Evolutionary conservation across 2,797 vertebrate genomes (phyloP), one percentile per base, ranked within the genome.

Genomic region (Coendou prehensilis): DNA sequence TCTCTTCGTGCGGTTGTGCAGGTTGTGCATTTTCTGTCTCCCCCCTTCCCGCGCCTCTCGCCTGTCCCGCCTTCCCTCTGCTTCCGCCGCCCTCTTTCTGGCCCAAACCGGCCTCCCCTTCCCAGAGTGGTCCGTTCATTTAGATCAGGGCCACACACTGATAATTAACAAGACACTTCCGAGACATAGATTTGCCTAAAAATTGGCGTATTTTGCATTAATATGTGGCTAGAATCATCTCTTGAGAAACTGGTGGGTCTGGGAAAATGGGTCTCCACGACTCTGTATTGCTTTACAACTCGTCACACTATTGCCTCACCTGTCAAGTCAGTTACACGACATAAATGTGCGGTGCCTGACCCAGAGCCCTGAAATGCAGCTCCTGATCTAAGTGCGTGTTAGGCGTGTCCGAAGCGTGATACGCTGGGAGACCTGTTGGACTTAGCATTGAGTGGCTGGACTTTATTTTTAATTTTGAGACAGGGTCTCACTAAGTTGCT

Each of bases 31-130:
- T 52, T 93, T 33, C 47, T 15, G 63, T 67, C 37, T 6, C 13
- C 69, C 18, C 82, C n/a, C 56, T 89, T 45, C 79, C 56, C 54
- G 37, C 33, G 54, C 47, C 67, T 93, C 26, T 75, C 84, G 30
- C 69, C 61, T 78, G 8, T 57, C 56, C 33, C 71, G 73, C 45
- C 61, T 64, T 28, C 52, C 28, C 75, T 91, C 67, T 82, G 26
- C 75, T n/a, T 56, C n/a, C 89, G 84, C 88, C 61, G 93, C 52
- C n/a, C 22, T n/a, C 52, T 69, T 91, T 85, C 76, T 57, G 71
- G 13, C 20, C 61, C 18, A 80, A 84, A 56, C 41, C 52, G 33
- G 30, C 37, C 69, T 81, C 15, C 33, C 18, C 20, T 57, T 80
- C 52, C 88, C 8, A 76, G 4, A 56, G 47, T 50, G 50, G 57